Conservation (phyloP, 2,113 vertebrate species). For the Hippocampus guttulatus region DNA sequence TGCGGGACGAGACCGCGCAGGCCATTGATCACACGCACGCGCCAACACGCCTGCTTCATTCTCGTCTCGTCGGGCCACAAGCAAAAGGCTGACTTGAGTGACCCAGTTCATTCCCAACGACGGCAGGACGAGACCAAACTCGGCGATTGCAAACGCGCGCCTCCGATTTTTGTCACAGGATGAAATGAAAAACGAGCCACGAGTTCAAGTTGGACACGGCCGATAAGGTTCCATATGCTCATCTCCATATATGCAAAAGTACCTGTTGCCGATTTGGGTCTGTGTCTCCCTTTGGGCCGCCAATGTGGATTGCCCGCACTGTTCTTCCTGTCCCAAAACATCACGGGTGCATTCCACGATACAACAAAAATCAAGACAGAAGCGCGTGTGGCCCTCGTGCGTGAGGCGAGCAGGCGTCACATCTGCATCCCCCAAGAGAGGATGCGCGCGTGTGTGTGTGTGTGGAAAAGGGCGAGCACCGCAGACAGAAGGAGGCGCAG, state of each 20-base stretch:
- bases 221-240: neutral
- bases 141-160: neutral
- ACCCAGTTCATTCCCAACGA: conserved; percentile 35
- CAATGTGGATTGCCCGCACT: conserved; percentile 75
- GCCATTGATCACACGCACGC: conserved; percentile 10
- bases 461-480: conserved; percentile 4
- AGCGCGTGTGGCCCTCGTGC: conserved; percentile 5
- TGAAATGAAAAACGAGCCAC: neutral
- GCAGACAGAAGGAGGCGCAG: conserved; percentile 6
- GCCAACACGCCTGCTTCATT: neutral
- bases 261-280: conserved; percentile 77
- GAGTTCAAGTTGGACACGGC: neutral
- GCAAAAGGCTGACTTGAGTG: conserved; percentile 44
- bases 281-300: conserved; percentile 75
- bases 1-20: conserved; percentile 30
- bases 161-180: neutral
- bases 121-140: neutral
- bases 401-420: conserved; percentile 34
- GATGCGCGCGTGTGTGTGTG: conserved; percentile 7
- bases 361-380: conserved; percentile 28
- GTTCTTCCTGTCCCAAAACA: conserved; percentile 79
- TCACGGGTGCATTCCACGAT: conserved; percentile 70
- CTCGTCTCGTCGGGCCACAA: conserved; percentile 23
- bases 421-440: conserved; percentile 35
- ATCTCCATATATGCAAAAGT: conserved; percentile 22